phyloP scores from a whole-genome alignment of 2,797 vertebrate species.

The Acestrorhynchus altus region DNA sequence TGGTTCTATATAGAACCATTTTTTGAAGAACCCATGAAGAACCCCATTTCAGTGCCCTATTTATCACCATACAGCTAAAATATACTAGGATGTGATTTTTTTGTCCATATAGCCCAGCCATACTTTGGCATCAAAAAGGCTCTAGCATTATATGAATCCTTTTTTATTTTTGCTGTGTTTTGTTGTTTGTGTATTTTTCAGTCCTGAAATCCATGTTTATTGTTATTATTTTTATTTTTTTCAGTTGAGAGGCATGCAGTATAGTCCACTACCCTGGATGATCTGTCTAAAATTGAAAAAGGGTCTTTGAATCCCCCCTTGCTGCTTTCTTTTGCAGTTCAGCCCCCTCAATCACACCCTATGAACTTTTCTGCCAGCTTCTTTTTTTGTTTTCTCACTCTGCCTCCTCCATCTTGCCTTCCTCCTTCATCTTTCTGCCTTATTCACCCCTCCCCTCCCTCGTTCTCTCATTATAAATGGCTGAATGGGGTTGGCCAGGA shows the following conservation, averaged over 20 bases:
- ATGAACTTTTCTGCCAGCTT: background rate
- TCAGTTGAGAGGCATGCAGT: too few species aligned
- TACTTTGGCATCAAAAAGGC: background rate
- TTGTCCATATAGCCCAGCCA: too few species aligned
- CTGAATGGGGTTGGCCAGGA: slow-evolving; percentile 53
- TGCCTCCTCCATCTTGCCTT: background rate
- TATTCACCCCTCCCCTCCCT: background rate
- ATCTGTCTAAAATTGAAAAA: background rate
- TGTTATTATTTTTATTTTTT: too few species aligned
- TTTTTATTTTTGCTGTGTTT: too few species aligned
- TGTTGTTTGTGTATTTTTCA: too few species aligned
- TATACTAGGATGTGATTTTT: too few species aligned
- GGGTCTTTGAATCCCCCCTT: background rate
- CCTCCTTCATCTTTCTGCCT: background rate
- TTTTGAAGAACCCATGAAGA: too few species aligned
- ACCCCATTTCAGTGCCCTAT: too few species aligned
- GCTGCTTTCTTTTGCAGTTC: background rate
- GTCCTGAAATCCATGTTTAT: background rate
- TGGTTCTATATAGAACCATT: too few species aligned
- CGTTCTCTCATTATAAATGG: slow-evolving; percentile 58
- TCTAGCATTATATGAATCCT: background rate
- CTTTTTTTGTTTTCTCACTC: slow-evolving; percentile 36
- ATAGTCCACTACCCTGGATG: background rate
- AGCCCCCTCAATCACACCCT: background rate
- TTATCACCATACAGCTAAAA: too few species aligned